A percentile compares a stretch with the other conserved stretches of the same genome.
These are phyloP conservation scores for Petrocephalus zakoni DNA, from an alignment of 2,113 vertebrate genomes.

Conservation along the genomic window DNA sequence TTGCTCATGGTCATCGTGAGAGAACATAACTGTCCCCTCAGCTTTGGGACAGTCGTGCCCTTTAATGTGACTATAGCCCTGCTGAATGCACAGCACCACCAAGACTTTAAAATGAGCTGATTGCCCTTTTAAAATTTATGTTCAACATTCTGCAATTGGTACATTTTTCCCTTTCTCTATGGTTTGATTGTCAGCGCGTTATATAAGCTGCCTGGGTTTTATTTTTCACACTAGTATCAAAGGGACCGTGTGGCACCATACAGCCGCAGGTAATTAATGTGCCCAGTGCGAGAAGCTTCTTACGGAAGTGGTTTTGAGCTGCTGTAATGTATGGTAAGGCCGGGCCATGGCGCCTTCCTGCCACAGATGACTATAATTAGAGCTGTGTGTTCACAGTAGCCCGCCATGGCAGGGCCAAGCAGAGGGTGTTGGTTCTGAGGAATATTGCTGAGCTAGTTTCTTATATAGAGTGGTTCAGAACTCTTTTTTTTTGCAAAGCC, in stretches of 20 bases:
- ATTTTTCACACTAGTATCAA: neutral
- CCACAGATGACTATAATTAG: constrained; percentile 2
- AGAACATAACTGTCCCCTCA: neutral
- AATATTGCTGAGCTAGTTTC: neutral
- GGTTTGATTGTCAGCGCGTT: neutral
- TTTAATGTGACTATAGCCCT: neutral
- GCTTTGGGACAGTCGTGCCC: neutral
- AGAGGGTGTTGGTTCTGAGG: neutral
- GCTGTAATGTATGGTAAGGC: neutral
- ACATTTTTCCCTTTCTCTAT: neutral
- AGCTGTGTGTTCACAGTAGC: neutral
- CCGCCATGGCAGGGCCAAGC: neutral
- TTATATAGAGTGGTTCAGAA: neutral
- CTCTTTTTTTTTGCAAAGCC: neutral
- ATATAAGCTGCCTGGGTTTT: neutral
- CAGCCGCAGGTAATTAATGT: constrained; percentile 11
- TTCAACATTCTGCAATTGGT: neutral
- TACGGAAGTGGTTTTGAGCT: neutral
- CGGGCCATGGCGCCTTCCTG: neutral
- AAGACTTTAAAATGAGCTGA: neutral
- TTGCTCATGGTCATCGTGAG: neutral
- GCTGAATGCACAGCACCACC: neutral
- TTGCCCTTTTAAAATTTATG: constrained; percentile 1
- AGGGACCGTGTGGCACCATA: neutral
- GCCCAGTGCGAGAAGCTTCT: neutral